Conservation (phyloP, 2,113 vertebrate genomes). For the Paramormyrops kingsleyae region DNA sequence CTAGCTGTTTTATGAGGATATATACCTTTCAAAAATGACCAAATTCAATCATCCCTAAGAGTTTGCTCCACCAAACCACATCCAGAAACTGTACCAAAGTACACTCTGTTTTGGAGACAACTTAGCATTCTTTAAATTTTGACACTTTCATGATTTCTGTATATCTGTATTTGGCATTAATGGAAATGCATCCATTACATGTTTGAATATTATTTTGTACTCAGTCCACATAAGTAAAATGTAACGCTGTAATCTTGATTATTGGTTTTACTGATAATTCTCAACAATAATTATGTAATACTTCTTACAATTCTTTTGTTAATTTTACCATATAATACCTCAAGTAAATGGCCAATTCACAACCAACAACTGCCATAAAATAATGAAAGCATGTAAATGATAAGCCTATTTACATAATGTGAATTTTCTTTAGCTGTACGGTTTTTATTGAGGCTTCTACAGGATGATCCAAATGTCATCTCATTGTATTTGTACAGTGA, state of each 20-base stretch:
- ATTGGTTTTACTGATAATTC: background rate
- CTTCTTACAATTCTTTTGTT: background rate
- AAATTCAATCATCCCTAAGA: background rate
- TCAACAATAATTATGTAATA: background rate
- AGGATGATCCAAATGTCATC: too few species aligned
- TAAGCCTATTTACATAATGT: background rate
- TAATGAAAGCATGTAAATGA: background rate
- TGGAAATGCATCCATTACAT: background rate
- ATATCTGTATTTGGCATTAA: background rate
- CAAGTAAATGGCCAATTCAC: background rate
- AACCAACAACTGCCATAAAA: background rate
- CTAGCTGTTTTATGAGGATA: background rate
- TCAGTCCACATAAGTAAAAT: background rate
- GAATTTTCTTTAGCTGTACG: too few species aligned
- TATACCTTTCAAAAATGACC: background rate
- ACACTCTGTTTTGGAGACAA: background rate
- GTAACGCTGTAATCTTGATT: background rate
- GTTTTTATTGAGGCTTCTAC: too few species aligned
- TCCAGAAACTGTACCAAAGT: background rate
- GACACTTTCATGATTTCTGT: background rate
- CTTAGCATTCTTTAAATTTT: too few species aligned
- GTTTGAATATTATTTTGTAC: background rate
- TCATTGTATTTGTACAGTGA: too few species aligned
- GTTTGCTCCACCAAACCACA: background rate
- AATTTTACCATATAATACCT: background rate